Conservation (phyloP, 2,113 vertebrate genomes). For the Gymnobelideus leadbeateri region DNA sequence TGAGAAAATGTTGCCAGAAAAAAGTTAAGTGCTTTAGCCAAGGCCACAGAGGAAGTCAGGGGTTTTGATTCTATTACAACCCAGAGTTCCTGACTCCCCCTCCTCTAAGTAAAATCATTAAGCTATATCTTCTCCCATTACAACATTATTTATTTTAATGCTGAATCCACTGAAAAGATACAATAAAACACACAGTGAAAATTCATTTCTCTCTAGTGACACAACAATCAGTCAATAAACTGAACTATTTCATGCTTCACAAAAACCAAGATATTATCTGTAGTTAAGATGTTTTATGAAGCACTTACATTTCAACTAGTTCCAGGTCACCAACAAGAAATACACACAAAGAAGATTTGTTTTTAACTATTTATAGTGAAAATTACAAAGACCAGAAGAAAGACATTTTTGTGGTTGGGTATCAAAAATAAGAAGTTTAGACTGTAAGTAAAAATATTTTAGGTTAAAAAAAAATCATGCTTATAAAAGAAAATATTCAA, state of each 20-base stretch:
- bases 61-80: not conserved
- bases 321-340: conserved; percentile 60
- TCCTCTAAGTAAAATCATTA: not conserved
- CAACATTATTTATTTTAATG: conserved; percentile 65
- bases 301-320: conserved; percentile 42
- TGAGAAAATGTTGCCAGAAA: not conserved
- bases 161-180: conserved; percentile 52
- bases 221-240: conserved; percentile 43
- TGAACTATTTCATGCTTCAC: conserved; percentile 70
- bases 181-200: conserved; percentile 70
- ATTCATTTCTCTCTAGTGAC: conserved; percentile 63
- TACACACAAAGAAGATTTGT: not conserved
- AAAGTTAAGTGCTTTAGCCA: not conserved
- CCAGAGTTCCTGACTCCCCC: not conserved
- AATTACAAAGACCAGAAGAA: conserved; percentile 3
- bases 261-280: conserved; percentile 58
- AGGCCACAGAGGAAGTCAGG: not conserved
- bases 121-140: conserved; percentile 50
- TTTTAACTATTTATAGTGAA: conserved; percentile 44
- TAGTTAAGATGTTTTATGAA: conserved; percentile 51
- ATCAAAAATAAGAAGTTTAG: conserved; percentile 42
- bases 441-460: conserved; percentile 30
- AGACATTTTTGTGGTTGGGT: conserved; percentile 18
- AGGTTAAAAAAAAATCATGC: conserved; percentile 26
- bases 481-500: conserved; percentile 56